Evolutionary conservation across 2,113 vertebrate genomes (phyloP).

Genomic region (Meriones unguiculatus): DNA sequence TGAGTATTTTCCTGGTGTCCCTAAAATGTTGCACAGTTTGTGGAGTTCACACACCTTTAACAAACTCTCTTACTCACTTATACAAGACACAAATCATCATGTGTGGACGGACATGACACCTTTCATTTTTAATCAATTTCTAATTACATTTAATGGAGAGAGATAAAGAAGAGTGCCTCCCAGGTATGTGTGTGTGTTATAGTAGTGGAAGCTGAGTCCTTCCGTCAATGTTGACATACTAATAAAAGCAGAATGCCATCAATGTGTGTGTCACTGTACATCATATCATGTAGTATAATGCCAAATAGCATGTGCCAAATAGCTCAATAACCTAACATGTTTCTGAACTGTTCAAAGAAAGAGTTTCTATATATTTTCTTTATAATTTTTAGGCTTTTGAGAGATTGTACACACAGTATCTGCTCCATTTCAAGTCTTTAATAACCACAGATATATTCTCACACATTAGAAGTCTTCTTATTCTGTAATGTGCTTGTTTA

Average conservation of each 20-base stretch:
- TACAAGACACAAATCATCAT: not conserved
- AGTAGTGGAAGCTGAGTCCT: not conserved
- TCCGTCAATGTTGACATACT: not conserved
- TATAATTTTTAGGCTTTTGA: not conserved
- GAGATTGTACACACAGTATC: not conserved
- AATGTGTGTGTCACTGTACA: not conserved
- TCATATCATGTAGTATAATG: not conserved
- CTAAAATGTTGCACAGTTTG: not conserved
- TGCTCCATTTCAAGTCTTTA: not conserved
- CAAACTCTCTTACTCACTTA: not conserved
- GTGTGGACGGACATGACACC: not conserved
- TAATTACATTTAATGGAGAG: not conserved
- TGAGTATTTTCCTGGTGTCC: not conserved
- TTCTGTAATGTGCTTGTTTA: not conserved
- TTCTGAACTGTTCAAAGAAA: not conserved
- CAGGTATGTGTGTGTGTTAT: not conserved
- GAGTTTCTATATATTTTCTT: not conserved
- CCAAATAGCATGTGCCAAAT: not conserved
- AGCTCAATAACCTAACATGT: not conserved
- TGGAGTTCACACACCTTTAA: not conserved
- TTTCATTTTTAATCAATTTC: slow-evolving; percentile 52
- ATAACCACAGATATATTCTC: not conserved
- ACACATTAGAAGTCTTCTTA: not conserved
- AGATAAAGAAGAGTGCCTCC: not conserved
- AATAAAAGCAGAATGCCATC: not conserved